Evolutionary conservation across 2,797 vertebrate genomes (phyloP).

Genomic region (Eleutherodactylus coqui): DNA sequence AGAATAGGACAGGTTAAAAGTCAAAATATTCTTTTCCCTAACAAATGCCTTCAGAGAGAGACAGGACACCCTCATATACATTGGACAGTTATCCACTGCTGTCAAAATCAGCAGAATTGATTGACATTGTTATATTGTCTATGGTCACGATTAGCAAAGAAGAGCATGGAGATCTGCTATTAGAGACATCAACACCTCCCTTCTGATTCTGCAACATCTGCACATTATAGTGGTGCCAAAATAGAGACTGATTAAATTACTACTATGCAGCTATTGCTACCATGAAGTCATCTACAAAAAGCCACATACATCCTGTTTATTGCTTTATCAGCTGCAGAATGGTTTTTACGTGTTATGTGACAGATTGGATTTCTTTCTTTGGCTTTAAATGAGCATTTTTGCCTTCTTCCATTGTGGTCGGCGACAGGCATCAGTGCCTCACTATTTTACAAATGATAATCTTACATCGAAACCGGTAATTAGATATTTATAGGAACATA

Average conservation of each 20-base stretch:
- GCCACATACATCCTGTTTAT: background rate
- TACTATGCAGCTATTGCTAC: background rate
- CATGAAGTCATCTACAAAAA: background rate
- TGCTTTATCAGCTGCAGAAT: background rate
- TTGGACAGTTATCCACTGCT: too few species aligned
- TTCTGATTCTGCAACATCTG: background rate
- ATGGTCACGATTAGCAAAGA: background rate
- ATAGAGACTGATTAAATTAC: background rate
- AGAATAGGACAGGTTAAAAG: too few species aligned
- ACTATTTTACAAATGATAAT: constrained; percentile 8
- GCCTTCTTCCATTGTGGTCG: background rate
- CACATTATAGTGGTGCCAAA: background rate
- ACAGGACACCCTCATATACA: too few species aligned
- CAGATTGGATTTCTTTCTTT: background rate
- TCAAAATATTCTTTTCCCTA: too few species aligned
- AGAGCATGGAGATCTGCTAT: background rate
- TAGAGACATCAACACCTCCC: background rate
- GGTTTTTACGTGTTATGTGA: background rate
- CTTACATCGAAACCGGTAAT: background rate
- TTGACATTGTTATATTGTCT: too few species aligned
- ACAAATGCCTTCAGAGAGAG: too few species aligned
- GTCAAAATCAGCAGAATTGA: too few species aligned
- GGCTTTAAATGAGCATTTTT: background rate
- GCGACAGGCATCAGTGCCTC: background rate
- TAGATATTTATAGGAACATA: background rate